Evolutionary conservation across 2,797 vertebrate genomes (phyloP).

Genomic region (Babyrousa celebensis): DNA sequence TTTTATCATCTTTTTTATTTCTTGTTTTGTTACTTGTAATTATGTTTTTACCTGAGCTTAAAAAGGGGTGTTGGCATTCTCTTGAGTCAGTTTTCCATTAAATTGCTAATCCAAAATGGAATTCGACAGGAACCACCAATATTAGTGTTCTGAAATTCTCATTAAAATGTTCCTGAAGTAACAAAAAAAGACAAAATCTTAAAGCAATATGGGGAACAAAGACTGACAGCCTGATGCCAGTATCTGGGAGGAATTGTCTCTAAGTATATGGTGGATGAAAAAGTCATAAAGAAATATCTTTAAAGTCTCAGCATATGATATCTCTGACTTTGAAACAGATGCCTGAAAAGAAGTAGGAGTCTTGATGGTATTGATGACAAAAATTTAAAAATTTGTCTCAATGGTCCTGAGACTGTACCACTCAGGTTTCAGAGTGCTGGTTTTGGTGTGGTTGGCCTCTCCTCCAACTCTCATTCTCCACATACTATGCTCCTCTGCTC

Average conservation of each 20-base stretch:
- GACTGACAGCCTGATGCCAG: background rate
- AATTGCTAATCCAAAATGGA: constrained; percentile 65
- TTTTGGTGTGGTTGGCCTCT: too few species aligned
- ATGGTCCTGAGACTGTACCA: background rate
- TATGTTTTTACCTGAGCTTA: background rate
- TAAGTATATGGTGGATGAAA: constrained; percentile 72
- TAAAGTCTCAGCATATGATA: constrained; percentile 7
- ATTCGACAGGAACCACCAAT: constrained; percentile 4
- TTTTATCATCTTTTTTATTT: background rate
- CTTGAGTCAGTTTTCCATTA: constrained; percentile 59
- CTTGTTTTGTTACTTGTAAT: constrained; percentile 43
- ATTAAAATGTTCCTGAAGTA: constrained; percentile 79
- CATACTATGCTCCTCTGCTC: background rate
- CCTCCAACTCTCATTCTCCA: background rate
- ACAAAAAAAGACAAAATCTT: constrained; percentile 53
- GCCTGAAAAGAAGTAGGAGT: constrained; percentile 28
- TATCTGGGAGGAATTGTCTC: constrained; percentile 63
- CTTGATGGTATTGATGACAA: background rate
- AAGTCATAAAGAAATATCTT: constrained; percentile 32
- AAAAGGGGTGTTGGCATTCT: background rate
- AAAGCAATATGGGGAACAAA: constrained; percentile 42
- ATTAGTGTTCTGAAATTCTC: constrained; percentile 57
- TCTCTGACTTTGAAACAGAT: constrained; percentile 49
- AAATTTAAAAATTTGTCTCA: constrained; percentile 37
- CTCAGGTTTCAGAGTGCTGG: background rate